A percentile compares a stretch with the other conserved stretches of the same genome.
phyloP scores from a whole-genome alignment of 2,888 invertebrate genomes.

The Eupithecia vulgata region DNA sequence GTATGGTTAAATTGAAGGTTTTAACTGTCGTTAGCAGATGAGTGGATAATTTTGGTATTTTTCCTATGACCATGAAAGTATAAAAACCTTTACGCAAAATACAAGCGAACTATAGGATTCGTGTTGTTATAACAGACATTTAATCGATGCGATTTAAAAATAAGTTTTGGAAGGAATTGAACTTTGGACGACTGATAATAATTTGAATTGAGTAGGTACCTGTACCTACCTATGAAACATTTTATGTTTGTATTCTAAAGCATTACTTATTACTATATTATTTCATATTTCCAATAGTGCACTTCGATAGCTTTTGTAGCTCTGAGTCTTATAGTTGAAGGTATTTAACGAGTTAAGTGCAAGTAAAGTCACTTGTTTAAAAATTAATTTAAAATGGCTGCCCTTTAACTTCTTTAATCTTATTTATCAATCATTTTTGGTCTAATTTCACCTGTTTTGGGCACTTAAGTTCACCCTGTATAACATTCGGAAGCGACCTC shows the following conservation, averaged over 20 bases:
- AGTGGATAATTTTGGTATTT: constrained; percentile 14
- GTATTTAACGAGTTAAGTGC: too few relatives aligned
- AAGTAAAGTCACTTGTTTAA: too few relatives aligned
- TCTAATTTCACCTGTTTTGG: too few relatives aligned
- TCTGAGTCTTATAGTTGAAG: too few relatives aligned
- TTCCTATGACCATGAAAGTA: constrained; percentile 24
- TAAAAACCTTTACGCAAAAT: constrained; percentile 11
- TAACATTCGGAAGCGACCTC: too few relatives aligned
- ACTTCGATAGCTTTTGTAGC: too few relatives aligned
- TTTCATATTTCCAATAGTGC: too few relatives aligned
- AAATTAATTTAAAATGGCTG: too few relatives aligned
- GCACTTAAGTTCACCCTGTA: too few relatives aligned
- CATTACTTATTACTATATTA: too few relatives aligned
- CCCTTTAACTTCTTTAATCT: too few relatives aligned
- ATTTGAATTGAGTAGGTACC: background rate
- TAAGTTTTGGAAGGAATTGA: background rate
- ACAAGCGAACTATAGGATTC: background rate
- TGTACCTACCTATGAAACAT: background rate
- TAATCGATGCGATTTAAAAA: background rate
- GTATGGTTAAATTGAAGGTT: constrained; percentile 13
- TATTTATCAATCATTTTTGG: too few relatives aligned
- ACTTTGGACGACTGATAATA: background rate
- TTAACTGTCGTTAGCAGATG: constrained; percentile 11
- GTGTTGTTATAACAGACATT: background rate
- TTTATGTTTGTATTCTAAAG: background rate